Evolutionary conservation across 2,888 invertebrate species (phyloP), one percentile per base, ranked within the genome.

Genomic region (Cordilura impudica): DNA sequence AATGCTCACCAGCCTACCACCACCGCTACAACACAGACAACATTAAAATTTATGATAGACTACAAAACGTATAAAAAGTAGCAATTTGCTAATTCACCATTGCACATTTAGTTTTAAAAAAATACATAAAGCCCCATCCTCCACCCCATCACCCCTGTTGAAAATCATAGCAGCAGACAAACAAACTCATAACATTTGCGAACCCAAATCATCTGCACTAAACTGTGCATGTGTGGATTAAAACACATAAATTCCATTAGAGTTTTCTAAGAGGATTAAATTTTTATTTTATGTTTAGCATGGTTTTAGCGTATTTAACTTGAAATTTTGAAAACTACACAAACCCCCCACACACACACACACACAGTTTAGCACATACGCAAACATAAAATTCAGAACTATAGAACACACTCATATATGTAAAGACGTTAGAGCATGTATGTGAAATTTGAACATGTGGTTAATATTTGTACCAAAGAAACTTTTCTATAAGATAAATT

Each of bases 191-290:
- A 67, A 71, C 35, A 53, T 66, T 56, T 39, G 23, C 61, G 35
- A 29, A 39, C 29, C 67, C 49, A 67, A 63, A 43, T 45, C 10
- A 39, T 49, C 45, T 60, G 31, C 18, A 54, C 31, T 29, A 6
- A 21, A 18, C 8, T 16, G 4, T 39, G 54, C 10, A 60, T 54
- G 39, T 71, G 49, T 45, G 80, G 63, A 58, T 76, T 76, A 76
- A 69, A 80, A 76, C 76, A 81, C 80, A 81, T 77, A 81, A 81
- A 77, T 81, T 81, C 80, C 80, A 76, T 76, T 76, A 81, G 76
- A 70, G 69, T 77, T 81, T 81, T 72, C 65, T 69, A 81, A 81
- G 76, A 81, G 80, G 79, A 79, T 79, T 79, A 79, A 72, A 75
- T 54, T 79, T 75, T 75, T 75, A 79, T 67, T 72, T 75, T 75